Evolutionary conservation across 2,888 invertebrate genomes (phyloP).

Genomic region (Pyrrhia umbra): DNA sequence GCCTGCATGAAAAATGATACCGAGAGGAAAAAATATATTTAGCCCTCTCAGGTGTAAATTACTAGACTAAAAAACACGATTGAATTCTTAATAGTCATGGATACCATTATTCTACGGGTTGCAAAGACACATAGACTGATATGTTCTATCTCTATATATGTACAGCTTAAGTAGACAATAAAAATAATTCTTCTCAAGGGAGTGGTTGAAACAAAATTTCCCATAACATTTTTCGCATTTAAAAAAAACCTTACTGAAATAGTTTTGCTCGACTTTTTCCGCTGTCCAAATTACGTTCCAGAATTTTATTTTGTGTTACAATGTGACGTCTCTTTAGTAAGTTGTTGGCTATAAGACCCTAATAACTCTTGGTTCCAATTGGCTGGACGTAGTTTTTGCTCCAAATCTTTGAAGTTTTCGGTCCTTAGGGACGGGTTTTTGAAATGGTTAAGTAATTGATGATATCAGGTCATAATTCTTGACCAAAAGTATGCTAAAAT

Average conservation of each 20-base stretch:
- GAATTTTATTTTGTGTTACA: constrained; percentile 15
- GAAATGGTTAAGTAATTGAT: neutral
- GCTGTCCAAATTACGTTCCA: neutral
- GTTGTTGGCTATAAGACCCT: constrained; percentile 20
- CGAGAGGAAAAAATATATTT: too few relatives aligned
- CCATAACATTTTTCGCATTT: neutral
- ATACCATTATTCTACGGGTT: too few relatives aligned
- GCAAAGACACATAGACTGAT: too few relatives aligned
- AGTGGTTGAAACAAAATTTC: constrained; percentile 10
- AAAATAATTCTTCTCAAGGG: neutral
- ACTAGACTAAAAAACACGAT: too few relatives aligned
- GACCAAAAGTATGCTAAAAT: too few relatives aligned
- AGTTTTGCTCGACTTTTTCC: constrained; percentile 9
- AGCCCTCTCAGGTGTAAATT: too few relatives aligned
- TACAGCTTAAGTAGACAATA: too few relatives aligned
- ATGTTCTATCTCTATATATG: too few relatives aligned
- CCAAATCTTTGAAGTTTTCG: neutral
- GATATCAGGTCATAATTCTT: too few relatives aligned
- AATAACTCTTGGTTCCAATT: constrained; percentile 23
- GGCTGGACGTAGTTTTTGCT: constrained; percentile 11
- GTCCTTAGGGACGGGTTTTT: neutral
- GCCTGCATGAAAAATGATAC: too few relatives aligned
- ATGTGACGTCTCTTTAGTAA: constrained; percentile 8
- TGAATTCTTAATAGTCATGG: too few relatives aligned
- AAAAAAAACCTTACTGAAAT: constrained; percentile 11